Evolutionary conservation across 2,888 invertebrate genomes (phyloP).

Genomic region (Phlogophora meticulosa): DNA sequence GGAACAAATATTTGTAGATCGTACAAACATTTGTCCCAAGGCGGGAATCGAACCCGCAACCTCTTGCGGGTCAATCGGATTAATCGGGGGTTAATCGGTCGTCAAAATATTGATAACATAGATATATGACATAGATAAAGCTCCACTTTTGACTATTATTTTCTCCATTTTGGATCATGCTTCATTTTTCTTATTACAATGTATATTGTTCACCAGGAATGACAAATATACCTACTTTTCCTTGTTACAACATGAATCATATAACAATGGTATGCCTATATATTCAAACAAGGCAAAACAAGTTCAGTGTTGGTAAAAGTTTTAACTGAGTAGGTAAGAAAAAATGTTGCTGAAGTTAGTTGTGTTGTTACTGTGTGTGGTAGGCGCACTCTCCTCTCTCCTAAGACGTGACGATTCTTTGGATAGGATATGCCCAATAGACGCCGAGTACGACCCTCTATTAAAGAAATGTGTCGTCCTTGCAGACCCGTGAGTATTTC

Average conservation of each 20-base stretch:
- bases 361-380: conserved; percentile 6
- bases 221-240: background rate
- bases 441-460: background rate
- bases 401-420: background rate
- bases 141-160: no score
- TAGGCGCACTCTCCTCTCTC: conserved; percentile 10
- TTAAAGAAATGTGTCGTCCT: conserved; percentile 6
- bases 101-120: no score
- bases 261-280: conserved; percentile 9
- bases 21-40: no score
- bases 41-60: no score
- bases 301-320: background rate
- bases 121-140: no score
- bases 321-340: background rate
- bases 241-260: conserved; percentile 23
- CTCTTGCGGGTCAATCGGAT: no score
- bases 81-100: no score
- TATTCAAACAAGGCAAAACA: background rate
- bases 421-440: conserved; percentile 13
- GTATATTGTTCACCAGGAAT: background rate
- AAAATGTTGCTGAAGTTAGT: conserved; percentile 12
- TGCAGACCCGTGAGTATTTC: conserved; percentile 6
- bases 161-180: background rate
- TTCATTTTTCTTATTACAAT: background rate
- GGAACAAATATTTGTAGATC: no score